A percentile compares a stretch with the other conserved stretches of the same genome.
Conservation (phyloP, 2,797 vertebrate species). For the Dendrocincla fuliginosa region DNA sequence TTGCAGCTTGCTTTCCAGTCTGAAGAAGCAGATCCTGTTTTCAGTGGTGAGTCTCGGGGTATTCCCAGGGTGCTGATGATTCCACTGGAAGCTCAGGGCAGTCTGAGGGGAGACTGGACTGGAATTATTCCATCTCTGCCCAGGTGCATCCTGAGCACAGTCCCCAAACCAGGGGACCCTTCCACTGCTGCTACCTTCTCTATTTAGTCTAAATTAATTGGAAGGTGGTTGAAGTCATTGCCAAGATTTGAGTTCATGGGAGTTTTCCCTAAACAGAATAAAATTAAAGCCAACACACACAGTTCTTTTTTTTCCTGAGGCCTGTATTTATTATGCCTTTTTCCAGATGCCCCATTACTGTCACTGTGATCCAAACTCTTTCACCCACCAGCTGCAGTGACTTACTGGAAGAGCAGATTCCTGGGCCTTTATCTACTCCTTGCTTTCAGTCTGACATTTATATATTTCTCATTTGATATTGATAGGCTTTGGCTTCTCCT, state of each 20-base stretch:
- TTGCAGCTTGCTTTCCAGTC: neutral
- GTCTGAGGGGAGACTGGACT: neutral
- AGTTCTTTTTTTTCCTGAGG: neutral
- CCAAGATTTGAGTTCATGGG: neutral
- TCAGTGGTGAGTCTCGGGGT: neutral
- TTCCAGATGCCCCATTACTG: neutral
- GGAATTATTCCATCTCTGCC: neutral
- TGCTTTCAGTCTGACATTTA: neutral
- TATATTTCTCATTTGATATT: neutral
- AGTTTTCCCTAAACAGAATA: neutral
- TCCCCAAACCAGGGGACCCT: neutral
- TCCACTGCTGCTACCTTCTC: neutral
- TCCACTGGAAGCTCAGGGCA: neutral
- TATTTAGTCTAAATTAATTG: slow-evolving; percentile 2
- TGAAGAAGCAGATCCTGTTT: neutral
- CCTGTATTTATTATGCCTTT: neutral
- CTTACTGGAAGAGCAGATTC: neutral
- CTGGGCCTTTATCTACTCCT: neutral
- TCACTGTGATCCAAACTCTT: neutral
- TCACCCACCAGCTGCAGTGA: neutral
- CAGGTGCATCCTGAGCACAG: neutral
- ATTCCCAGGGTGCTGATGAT: neutral
- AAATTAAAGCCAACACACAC: neutral
- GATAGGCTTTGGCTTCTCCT: neutral
- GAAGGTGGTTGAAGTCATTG: neutral